These are phyloP conservation scores for Ophioninae sp. DNA, from an alignment of 2,888 invertebrate genomes.

Conservation along the genomic window DNA sequence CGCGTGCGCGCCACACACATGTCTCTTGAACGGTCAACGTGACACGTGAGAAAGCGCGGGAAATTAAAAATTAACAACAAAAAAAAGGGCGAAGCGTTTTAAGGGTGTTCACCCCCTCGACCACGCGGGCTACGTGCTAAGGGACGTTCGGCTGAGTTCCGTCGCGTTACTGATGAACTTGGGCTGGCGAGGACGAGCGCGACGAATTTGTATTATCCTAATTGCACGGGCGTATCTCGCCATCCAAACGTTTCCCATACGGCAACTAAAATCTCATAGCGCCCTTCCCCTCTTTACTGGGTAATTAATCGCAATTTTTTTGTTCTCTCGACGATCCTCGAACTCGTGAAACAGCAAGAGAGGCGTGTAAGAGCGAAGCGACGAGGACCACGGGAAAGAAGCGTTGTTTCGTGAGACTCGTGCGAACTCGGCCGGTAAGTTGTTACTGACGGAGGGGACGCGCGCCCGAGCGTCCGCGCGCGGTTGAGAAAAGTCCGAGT, in stretches of 20 bases:
- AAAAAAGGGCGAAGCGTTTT: constrained; percentile 8
- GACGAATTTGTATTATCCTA: constrained; percentile 41
- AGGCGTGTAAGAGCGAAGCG: neutral
- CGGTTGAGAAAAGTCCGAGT: constrained; percentile 14
- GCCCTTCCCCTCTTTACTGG: neutral
- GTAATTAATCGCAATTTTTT: neutral
- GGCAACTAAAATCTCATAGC: constrained; percentile 57
- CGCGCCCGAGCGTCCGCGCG: constrained; percentile 58
- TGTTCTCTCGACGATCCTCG: neutral
- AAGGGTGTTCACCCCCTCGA: constrained; percentile 43
- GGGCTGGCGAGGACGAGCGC: constrained; percentile 37
- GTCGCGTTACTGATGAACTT: constrained; percentile 21
- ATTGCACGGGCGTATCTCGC: constrained; percentile 55
- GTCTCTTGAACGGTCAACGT: constrained; percentile 31
- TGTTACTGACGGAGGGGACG: constrained; percentile 31
- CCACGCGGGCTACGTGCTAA: constrained; percentile 57
- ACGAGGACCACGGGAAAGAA: constrained; percentile 1
- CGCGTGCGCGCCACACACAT: constrained; percentile 40
- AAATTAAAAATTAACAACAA: neutral
- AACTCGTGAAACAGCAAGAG: neutral
- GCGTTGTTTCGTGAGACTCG: neutral
- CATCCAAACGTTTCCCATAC: constrained; percentile 66
- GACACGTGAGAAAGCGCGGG: constrained; percentile 1
- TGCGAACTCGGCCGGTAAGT: constrained; percentile 59
- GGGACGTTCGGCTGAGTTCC: constrained; percentile 7